Conservation (phyloP, 2,888 invertebrate species). For the Dugesia japonica region DNA sequence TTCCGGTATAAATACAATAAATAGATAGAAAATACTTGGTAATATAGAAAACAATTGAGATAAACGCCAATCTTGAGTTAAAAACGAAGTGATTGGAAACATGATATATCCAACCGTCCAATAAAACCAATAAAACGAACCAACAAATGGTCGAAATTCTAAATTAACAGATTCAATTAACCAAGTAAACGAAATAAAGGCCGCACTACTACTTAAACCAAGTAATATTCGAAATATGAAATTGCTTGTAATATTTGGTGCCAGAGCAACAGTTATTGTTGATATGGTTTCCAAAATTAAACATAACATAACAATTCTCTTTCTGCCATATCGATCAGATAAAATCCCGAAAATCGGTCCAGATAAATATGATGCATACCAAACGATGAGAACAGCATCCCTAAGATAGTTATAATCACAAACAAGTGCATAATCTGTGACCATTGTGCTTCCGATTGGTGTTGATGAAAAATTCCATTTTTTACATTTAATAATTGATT, state of each 20-base stretch:
- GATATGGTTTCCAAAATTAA: neutral
- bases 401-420: neutral
- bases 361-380: neutral
- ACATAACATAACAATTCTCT: neutral
- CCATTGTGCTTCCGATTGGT: neutral
- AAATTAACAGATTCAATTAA: neutral
- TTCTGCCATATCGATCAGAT: neutral
- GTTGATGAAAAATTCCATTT: neutral
- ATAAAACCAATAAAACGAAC: neutral
- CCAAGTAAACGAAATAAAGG: neutral
- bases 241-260: neutral
- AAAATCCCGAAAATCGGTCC: neutral
- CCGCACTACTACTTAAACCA: neutral
- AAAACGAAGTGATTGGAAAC: neutral
- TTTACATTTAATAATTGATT: neutral
- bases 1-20: too few relatives aligned
- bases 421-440: neutral
- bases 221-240: neutral
- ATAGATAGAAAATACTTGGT: neutral
- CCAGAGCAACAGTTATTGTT: neutral
- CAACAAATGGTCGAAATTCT: neutral
- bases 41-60: neutral
- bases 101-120: neutral
- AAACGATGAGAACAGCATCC: neutral
- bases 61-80: neutral